Percentiles rank a stretch among this genome's conserved stretches.
These are phyloP conservation scores for Abrostola tripartita DNA, from an alignment of 2,888 invertebrate species.

Conservation along the genomic window DNA sequence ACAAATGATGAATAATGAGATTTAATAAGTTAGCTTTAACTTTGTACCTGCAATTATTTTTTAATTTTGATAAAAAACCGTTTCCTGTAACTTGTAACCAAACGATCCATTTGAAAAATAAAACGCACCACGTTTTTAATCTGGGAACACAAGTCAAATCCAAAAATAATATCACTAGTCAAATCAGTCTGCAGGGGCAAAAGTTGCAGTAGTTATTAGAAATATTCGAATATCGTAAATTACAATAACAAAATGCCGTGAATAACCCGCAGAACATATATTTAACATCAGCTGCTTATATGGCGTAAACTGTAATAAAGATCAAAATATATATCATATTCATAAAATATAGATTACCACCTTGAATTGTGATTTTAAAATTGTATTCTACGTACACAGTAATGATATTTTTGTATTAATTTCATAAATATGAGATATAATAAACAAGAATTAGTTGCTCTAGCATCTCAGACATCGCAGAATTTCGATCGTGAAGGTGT, in stretches of 20 bases:
- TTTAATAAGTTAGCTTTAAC: no score
- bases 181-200: slow-evolving; percentile 10
- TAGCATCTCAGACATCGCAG: slow-evolving; percentile 95
- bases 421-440: slow-evolving; percentile 94
- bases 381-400: slow-evolving; percentile 4
- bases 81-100: no score
- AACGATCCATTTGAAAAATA: no score
- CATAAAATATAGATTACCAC: background rate
- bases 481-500: slow-evolving; percentile 98
- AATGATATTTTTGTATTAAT: slow-evolving; percentile 51
- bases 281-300: slow-evolving; percentile 15
- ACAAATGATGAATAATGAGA: no score
- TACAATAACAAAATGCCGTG: slow-evolving; percentile 26
- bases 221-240: background rate
- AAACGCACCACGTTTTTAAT: background rate
- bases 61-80: no score
- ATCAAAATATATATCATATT: slow-evolving; percentile 9
- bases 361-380: slow-evolving; percentile 13
- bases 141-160: background rate
- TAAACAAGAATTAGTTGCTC: slow-evolving; percentile 94
- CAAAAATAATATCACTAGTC: slow-evolving; percentile 14
- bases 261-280: slow-evolving; percentile 5
- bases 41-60: no score
- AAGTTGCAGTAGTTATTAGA: slow-evolving; percentile 5
- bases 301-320: slow-evolving; percentile 4